Base-by-base conservation (phyloP, 2,888 invertebrate species). In the Netelia virgata region DNA sequence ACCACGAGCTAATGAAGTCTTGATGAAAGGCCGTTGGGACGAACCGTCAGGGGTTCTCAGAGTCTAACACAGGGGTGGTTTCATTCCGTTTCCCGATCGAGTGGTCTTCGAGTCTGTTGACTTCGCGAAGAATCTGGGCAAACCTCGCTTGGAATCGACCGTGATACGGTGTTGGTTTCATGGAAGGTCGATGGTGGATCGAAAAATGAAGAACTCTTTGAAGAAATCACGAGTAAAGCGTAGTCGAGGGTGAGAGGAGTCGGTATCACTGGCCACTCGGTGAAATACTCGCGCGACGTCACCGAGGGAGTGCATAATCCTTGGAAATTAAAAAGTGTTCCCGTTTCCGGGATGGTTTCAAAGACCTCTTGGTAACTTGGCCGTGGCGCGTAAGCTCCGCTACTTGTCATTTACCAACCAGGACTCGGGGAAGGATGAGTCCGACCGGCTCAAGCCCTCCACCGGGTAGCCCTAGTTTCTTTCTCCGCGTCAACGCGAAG, bases 1-100 rank as follows among this genome's bases (percentile, higher is more conserved):
- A 94, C 91, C 91, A 88, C 88, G 89, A 91, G 90, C 91, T 94
- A 93, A 94, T 92, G 93, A 93, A 93, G 93, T 92, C 92, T 90
- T 93, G 92, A 93, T 93, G 94, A 93, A 93, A 92, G 92, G 91
- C 92, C 86, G 79, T 18, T 68, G 89, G 90, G 90, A 88, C 88
- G 9, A 61, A 68, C 41, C 64, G 55, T 53, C 91, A 90, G 90
- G 78, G 91, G 86, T 88, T 88, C 90, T 89, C 90, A 78, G 76
- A 18, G 61, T 14, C n/a, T 66, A 20, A 69, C 74, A 53, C 53
- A 36, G 36, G 36, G 36, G 36, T 36, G 36, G 36, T 36, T 36
- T 28, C 53, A 43, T 64, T 55, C 43, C 50, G n/a, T 66, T 3
- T 10, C 66, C 11, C 36, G 28, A 23, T n/a, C n/a, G 9, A 16